Conservation (phyloP, 2,797 vertebrate genomes). For the Eulemur coronatus region DNA sequence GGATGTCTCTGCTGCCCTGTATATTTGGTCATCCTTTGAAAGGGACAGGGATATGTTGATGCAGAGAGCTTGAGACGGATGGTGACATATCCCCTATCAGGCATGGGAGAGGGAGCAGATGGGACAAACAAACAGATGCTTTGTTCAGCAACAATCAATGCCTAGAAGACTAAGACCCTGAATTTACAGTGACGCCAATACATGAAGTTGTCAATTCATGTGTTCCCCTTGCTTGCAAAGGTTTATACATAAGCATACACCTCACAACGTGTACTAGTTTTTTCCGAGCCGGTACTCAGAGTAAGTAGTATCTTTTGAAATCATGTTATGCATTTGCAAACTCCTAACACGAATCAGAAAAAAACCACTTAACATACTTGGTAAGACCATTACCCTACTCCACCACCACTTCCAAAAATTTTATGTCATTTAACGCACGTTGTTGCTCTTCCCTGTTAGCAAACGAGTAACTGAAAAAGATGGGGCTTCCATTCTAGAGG, state of each 20-base stretch:
- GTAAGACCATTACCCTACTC: neutral
- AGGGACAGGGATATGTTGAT: neutral
- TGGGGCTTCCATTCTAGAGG: neutral
- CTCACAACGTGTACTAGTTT: rapidly evolving
- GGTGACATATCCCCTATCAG: neutral
- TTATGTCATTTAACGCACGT: neutral
- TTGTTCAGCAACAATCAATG: neutral
- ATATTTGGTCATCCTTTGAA: neutral
- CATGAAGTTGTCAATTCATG: neutral
- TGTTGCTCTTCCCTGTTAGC: neutral
- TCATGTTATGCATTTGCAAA: neutral
- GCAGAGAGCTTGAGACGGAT: neutral
- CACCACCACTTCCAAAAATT: neutral
- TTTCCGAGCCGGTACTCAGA: neutral
- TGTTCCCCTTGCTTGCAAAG: neutral
- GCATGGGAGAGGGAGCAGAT: neutral
- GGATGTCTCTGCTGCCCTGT: neutral
- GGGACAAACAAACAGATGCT: neutral
- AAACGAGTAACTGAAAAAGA: neutral
- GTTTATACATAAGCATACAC: neutral
- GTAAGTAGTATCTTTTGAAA: neutral
- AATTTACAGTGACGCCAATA: too few relatives aligned
- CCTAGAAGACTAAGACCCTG: neutral
- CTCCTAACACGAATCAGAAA: neutral
- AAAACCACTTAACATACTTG: neutral